Percentiles rank a stretch among this genome's conserved stretches.
Evolutionary conservation across 2,797 vertebrate species (phyloP).

Genomic region (Anguilla megastoma): DNA sequence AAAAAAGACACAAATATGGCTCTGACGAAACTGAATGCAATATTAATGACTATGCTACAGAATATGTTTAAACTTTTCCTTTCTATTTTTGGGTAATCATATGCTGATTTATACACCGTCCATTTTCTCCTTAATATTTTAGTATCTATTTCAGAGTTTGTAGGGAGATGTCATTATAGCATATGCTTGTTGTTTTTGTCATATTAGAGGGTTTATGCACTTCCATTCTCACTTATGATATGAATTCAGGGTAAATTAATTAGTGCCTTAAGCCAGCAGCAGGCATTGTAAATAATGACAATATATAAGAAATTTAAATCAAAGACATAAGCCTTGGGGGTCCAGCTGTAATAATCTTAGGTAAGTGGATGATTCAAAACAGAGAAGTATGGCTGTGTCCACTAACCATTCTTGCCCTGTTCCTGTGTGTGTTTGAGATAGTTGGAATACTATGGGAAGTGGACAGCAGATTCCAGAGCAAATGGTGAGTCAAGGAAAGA

Average conservation of each 20-base stretch:
- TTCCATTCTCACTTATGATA: background rate
- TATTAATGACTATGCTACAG: background rate
- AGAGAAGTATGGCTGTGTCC: background rate
- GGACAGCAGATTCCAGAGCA: background rate
- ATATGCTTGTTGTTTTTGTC: background rate
- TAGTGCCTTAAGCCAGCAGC: background rate
- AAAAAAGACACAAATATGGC: constrained; percentile 4
- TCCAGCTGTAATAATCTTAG: background rate
- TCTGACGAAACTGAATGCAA: constrained; percentile 31
- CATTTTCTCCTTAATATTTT: background rate
- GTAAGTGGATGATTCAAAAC: background rate
- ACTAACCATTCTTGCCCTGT: background rate
- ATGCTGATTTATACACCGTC: background rate
- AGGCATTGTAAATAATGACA: background rate
- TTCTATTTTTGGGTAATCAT: background rate
- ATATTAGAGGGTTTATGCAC: background rate
- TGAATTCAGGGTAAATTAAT: background rate
- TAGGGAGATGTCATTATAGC: background rate
- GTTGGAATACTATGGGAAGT: background rate
- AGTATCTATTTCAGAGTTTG: background rate
- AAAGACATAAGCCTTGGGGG: background rate
- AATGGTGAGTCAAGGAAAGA: constrained; percentile 18
- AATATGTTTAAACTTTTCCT: background rate
- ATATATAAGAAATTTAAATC: background rate
- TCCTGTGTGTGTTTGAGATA: background rate